phyloP scores from a whole-genome alignment of 2,797 vertebrate species.

The Apodemus agrarius region DNA sequence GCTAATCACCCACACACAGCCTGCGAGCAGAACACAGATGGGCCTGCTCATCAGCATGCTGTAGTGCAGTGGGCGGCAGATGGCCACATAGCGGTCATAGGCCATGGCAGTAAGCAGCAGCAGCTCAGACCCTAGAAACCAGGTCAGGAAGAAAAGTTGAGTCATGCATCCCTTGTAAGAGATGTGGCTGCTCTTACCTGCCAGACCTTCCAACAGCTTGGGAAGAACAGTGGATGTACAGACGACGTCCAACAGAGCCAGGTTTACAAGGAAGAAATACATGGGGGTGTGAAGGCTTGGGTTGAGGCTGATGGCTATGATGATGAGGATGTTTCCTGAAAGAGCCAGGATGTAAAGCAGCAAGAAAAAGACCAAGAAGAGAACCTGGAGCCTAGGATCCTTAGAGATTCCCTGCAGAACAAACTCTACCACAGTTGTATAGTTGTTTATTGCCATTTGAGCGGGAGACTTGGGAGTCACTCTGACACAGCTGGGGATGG shows the following conservation, averaged over 20 bases:
- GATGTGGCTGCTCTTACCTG: not conserved
- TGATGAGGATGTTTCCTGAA: conserved; percentile 55
- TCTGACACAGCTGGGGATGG: not conserved
- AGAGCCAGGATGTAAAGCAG: conserved; percentile 60
- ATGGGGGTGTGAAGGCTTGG: conserved; percentile 48
- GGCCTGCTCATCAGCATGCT: not conserved
- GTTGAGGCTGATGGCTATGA: conserved; percentile 38
- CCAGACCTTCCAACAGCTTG: conserved; percentile 1
- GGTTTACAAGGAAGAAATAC: conserved; percentile 38
- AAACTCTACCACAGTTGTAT: not conserved
- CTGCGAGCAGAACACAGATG: not conserved
- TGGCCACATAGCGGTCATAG: conserved; percentile 69
- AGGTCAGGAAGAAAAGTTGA: conserved; percentile 16
- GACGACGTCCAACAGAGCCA: not conserved
- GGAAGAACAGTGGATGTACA: conserved; percentile 1
- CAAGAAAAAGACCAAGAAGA: conserved; percentile 48
- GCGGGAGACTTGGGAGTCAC: too few species aligned
- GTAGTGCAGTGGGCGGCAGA: conserved; percentile 75
- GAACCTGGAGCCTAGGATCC: not conserved
- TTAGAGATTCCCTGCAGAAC: conserved; percentile 55
- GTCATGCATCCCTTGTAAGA: conserved; percentile 29
- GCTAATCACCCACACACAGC: not conserved
- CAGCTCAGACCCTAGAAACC: conserved; percentile 16
- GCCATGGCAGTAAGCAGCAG: conserved; percentile 66
- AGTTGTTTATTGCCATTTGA: not conserved